phyloP scores from a whole-genome alignment of 2,888 invertebrate species.

The Muscina levida region DNA sequence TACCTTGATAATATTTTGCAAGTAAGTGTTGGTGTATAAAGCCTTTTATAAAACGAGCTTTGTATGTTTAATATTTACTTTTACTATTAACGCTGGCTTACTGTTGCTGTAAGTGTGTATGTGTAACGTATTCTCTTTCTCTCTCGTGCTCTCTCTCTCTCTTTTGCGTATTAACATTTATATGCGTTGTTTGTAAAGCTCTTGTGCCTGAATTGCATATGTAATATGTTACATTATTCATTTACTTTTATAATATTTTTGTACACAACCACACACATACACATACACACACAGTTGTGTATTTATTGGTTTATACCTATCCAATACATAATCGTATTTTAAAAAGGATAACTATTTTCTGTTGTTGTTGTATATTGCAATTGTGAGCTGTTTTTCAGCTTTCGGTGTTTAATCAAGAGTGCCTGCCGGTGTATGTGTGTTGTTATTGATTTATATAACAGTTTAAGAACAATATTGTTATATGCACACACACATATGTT shows the following conservation, averaged over 20 bases:
- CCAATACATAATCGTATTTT: slow-evolving; percentile 21
- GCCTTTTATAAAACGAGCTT: slow-evolving; percentile 58
- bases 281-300: neutral
- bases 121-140: neutral
- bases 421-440: slow-evolving; percentile 9
- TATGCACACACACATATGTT: neutral
- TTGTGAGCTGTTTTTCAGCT: too few species aligned
- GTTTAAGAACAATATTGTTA: slow-evolving; percentile 50
- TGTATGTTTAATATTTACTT: slow-evolving; percentile 46
- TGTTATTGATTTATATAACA: slow-evolving; percentile 38
- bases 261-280: neutral
- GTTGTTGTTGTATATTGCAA: slow-evolving; percentile 2
- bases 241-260: neutral
- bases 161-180: neutral
- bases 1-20: too few species aligned
- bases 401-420: neutral
- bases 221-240: slow-evolving; percentile 30
- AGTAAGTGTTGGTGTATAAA: slow-evolving; percentile 36
- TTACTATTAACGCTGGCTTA: neutral
- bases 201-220: slow-evolving; percentile 29
- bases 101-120: too few species aligned
- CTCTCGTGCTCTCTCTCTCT: neutral
- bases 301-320: neutral
- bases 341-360: slow-evolving; percentile 17
- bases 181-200: slow-evolving; percentile 18